Base-by-base conservation (phyloP, 2,797 vertebrate genomes). In the Novumbra hubbsi region DNA sequence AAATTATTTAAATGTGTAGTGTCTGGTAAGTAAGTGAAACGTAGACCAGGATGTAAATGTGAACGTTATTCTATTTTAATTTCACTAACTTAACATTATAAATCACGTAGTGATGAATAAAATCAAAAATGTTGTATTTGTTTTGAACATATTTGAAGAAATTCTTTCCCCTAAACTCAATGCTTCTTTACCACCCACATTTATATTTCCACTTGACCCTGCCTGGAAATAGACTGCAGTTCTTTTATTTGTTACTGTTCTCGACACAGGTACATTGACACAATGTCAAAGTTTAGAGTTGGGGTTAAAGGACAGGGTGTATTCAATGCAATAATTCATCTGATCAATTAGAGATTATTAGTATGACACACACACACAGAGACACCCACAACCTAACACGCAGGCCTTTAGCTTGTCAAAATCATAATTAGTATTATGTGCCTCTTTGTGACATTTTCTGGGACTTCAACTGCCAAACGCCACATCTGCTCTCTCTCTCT, bases 401-500 rank as follows among this genome's bases (percentile, higher is more conserved):
- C 55, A 28, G 28, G 32, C 21, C 63, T 1, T 12, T 55, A 55
- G 3, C n/a, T 9, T 16, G 60, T 21, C 21, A 0, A 11, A 5
- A 28, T 32, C 21, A 63, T 34, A 38, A 32, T 62, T 34, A 63
- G 27, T 63, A 63, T 28, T 28, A 30, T 17, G 27, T 30, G 16
- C 4, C 69, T 70, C 9, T 70, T 30, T 55, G 45, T 55, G 68
- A 48, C 79, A 83, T 78, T 75, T 68, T 76, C 65, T 71, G 71
- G 72, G 70, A 68, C 71, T 66, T 16, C 50, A 78, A 68, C 76
- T 82, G 83, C 88, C 80, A 89, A 89, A 85, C 70, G 68, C 15
- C 85, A 89, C 90, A 91, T 89, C 87, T 91, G 92, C 84, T 88
- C 80, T 78, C 79, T 80, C 60, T 62, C 50, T 38, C 34, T 38